Percentiles rank a stretch among this genome's conserved stretches.
Evolutionary conservation across 2,888 invertebrate genomes (phyloP).

Genomic region (Caenorhabditis angaria): DNA sequence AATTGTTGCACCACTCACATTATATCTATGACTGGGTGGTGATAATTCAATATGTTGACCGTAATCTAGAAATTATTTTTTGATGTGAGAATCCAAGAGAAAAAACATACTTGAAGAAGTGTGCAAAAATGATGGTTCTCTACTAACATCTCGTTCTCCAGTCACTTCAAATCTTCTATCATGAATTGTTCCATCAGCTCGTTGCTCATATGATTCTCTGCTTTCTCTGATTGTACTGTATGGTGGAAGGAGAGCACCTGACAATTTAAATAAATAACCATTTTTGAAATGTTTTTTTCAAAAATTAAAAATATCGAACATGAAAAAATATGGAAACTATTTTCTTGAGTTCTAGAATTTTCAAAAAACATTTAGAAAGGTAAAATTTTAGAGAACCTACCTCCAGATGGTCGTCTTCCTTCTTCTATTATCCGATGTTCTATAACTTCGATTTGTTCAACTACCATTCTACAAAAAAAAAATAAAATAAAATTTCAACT

Average conservation of each 20-base stretch:
- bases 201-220: slow-evolving; percentile 40
- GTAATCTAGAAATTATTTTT: slow-evolving; percentile 48
- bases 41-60: slow-evolving; percentile 55
- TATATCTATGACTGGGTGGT: slow-evolving; percentile 38
- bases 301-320: too few relatives aligned
- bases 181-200: slow-evolving; percentile 36
- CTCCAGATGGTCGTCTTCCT: slow-evolving; percentile 36
- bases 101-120: slow-evolving; percentile 51
- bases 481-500: not conserved
- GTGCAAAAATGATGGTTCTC: slow-evolving; percentile 67
- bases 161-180: slow-evolving; percentile 53
- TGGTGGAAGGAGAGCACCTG: slow-evolving; percentile 26
- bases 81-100: too few relatives aligned
- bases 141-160: slow-evolving; percentile 65
- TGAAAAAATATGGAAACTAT: too few relatives aligned
- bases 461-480: slow-evolving; percentile 24
- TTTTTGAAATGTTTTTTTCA: too few relatives aligned
- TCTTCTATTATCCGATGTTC: slow-evolving; percentile 66
- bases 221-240: slow-evolving; percentile 38
- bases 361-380: not conserved
- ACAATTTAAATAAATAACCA: too few relatives aligned
- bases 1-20: slow-evolving; percentile 25
- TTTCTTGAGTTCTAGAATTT: not conserved
- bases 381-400: slow-evolving; percentile 4
- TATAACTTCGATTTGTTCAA: slow-evolving; percentile 71